Conservation (phyloP, 1,140 invertebrate genomes). For the Probaryconus sp. region DNA sequence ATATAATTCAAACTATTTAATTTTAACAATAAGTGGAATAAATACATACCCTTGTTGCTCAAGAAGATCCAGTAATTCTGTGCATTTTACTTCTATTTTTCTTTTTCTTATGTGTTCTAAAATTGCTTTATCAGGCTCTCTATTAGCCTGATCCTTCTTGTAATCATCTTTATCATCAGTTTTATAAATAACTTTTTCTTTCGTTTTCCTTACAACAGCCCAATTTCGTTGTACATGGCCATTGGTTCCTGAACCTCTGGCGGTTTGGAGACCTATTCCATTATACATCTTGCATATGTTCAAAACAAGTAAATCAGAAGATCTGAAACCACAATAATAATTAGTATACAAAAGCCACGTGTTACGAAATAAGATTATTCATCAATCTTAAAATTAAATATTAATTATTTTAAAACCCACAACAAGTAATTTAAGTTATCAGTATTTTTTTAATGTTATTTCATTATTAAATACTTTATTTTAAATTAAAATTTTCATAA, state of each 20-base stretch:
- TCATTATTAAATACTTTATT: too few species aligned
- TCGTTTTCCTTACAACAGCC: slow-evolving; percentile 90
- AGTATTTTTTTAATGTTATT: too few species aligned
- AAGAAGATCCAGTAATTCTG: slow-evolving; percentile 51
- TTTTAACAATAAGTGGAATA: neutral
- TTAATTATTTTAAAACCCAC: too few species aligned
- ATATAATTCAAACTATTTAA: too few species aligned
- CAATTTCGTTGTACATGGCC: slow-evolving; percentile 98
- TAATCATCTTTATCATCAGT: slow-evolving; percentile 87
- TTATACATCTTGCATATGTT: slow-evolving; percentile 98
- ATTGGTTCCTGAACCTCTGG: slow-evolving; percentile 98
- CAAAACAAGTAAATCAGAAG: too few species aligned
- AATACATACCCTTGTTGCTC: slow-evolving; percentile 43
- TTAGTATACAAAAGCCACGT: too few species aligned
- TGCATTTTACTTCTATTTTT: slow-evolving; percentile 57
- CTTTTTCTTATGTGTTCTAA: slow-evolving; percentile 74
- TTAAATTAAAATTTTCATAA: too few species aligned
- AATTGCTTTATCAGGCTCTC: slow-evolving; percentile 97
- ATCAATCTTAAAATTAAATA: too few species aligned
- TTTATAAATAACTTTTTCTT: slow-evolving; percentile 87
- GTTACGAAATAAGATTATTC: too few species aligned
- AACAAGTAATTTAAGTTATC: too few species aligned
- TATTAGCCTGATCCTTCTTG: slow-evolving; percentile 75
- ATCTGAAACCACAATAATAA: too few species aligned
- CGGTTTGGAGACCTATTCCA: slow-evolving; percentile 96